Base-by-base conservation (phyloP, 2,888 invertebrate genomes). In the Eretmocerus hayati region DNA sequence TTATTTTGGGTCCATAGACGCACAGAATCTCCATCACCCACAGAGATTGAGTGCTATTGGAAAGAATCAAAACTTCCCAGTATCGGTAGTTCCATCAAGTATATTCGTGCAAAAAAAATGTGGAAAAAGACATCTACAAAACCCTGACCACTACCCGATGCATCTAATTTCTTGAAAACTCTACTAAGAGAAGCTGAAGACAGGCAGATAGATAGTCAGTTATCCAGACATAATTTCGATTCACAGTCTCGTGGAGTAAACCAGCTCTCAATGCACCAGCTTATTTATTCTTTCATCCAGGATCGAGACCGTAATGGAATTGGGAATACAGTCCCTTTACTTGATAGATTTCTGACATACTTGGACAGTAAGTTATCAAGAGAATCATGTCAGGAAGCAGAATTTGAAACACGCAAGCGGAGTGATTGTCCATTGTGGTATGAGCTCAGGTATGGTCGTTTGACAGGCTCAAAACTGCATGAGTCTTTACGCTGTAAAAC, bases 21-120 rank as follows among this genome's bases (percentile, higher is more conserved):
- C 15, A 38, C 22, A 18, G 43, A 43, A 36, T 39, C 46, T 9
- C 30, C 42, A 15, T 42, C 49, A 11, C 44, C 48, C 21, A 53
- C 53, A 21, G 51, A 55, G 46, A 46, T 55, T 2, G 46, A 22
- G n/a, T 42, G 42, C 16, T 42, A 42, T 45, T 48, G 48, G 48
- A 48, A 40, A 35, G 48, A 52, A 26, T 19, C 47, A 35, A 9
- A 2, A 13, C 26, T 50, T 3, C 36, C 36, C 5, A 21, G 5
- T 11, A 30, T 44, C 15, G 48, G 36, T 5, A 39, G 33, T 15
- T 15, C 31, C 5, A 31, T 19, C 11, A 48, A 48, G 22, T 48
- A 31, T 18, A 38, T 46, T 38, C n/a, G n/a, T 39, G 31, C 22
- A 4, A 20, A 6, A 36, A 37, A 44, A 22, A 2, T 44, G 26